phyloP scores from a whole-genome alignment of 2,797 vertebrate genomes.

The Ctenopoma multispine region DNA sequence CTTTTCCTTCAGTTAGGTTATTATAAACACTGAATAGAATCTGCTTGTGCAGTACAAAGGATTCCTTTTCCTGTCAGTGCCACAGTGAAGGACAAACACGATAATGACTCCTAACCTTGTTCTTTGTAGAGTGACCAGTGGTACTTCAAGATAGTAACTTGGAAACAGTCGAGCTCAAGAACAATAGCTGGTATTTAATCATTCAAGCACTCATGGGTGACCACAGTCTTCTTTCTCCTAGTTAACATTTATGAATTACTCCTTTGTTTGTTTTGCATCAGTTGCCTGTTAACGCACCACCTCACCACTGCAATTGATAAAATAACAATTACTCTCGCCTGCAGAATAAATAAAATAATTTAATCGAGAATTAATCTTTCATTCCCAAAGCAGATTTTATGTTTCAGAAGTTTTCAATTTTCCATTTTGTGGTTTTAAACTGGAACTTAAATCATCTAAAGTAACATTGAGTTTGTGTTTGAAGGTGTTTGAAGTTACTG shows the following conservation, averaged over 20 bases:
- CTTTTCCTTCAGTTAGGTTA: slow-evolving; percentile 40
- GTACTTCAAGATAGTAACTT: slow-evolving; percentile 30
- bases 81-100: slow-evolving; percentile 55
- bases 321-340: too few relatives aligned
- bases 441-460: too few relatives aligned
- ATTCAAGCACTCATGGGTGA: slow-evolving; percentile 3
- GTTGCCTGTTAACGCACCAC: too few relatives aligned
- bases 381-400: too few relatives aligned
- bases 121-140: slow-evolving; percentile 31
- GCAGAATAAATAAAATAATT: too few relatives aligned
- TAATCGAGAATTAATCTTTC: too few relatives aligned
- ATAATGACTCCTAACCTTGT: slow-evolving; percentile 47
- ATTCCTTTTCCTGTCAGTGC: slow-evolving; percentile 11
- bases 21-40: slow-evolving; percentile 51
- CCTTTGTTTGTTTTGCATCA: too few relatives aligned
- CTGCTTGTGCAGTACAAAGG: slow-evolving; percentile 18
- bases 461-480: too few relatives aligned
- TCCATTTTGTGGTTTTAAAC: too few relatives aligned
- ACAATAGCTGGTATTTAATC: slow-evolving; percentile 41
- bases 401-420: too few relatives aligned
- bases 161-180: slow-evolving; percentile 27
- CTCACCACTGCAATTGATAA: too few relatives aligned
- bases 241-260: neutral
- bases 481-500: too few relatives aligned
- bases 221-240: neutral